Percentiles rank a stretch among this genome's conserved stretches.
Evolutionary conservation across 2,113 vertebrate species (phyloP).

Genomic region (Melanotaenia duboulayi): DNA sequence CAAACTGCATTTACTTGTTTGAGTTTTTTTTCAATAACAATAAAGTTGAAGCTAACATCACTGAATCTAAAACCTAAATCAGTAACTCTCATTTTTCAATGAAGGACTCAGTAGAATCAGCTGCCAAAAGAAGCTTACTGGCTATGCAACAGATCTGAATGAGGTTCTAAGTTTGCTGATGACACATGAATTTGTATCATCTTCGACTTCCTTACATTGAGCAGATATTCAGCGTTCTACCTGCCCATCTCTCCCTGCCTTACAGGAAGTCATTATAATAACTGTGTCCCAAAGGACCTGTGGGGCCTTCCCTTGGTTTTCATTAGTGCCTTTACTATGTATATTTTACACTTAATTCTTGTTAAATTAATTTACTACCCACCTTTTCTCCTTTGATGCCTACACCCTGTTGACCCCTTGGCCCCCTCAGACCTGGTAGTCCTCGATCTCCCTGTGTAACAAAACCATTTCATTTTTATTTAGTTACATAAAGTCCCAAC

Average conservation of each 20-base stretch:
- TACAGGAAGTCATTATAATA: neutral
- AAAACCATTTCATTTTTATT: slow-evolving; percentile 56
- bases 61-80: too few relatives aligned
- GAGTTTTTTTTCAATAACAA: too few relatives aligned
- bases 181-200: too few relatives aligned
- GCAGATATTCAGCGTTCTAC: too few relatives aligned
- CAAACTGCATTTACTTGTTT: too few relatives aligned
- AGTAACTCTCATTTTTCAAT: too few relatives aligned
- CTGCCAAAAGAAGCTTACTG: too few relatives aligned
- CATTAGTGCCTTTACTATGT: slow-evolving; percentile 66
- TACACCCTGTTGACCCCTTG: slow-evolving; percentile 85
- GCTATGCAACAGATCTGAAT: too few relatives aligned
- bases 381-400: slow-evolving; percentile 92
- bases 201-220: too few relatives aligned
- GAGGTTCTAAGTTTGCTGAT: too few relatives aligned
- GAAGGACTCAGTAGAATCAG: too few relatives aligned
- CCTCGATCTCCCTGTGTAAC: slow-evolving; percentile 86
- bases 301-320: slow-evolving; percentile 63
- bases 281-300: slow-evolving; percentile 37
- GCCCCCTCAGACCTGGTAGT: slow-evolving; percentile 86
- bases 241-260: neutral
- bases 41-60: too few relatives aligned
- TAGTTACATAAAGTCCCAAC: slow-evolving; percentile 30
- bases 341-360: slow-evolving; percentile 42
- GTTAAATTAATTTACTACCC: slow-evolving; percentile 73